Conservation (phyloP, 1,140 invertebrate genomes). For the Pseudomyrmex cubaensis region DNA sequence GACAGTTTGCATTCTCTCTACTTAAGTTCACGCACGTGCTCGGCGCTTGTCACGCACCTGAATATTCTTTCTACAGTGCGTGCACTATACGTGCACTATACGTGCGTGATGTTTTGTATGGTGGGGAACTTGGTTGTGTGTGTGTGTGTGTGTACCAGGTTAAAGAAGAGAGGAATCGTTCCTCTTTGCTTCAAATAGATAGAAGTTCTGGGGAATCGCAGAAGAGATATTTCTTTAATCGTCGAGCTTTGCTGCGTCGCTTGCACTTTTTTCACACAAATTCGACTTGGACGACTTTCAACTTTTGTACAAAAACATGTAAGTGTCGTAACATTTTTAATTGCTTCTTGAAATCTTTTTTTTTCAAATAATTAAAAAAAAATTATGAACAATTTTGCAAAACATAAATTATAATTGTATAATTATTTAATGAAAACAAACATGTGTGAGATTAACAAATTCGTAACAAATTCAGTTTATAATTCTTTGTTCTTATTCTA, state of each 20-base stretch:
- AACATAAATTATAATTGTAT: too few relatives aligned
- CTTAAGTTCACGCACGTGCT: neutral
- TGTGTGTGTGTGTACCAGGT: too few relatives aligned
- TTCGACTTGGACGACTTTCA: neutral
- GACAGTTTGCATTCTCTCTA: conserved; percentile 6
- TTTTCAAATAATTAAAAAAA: neutral
- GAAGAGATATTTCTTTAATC: conserved; percentile 20
- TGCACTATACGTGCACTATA: neutral
- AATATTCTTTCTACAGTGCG: neutral
- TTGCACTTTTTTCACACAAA: neutral
- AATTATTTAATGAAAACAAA: too few relatives aligned
- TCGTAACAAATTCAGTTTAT: too few relatives aligned
- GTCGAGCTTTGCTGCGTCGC: neutral
- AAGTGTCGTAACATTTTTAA: conserved; percentile 10
- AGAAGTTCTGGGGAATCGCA: conserved; percentile 16
- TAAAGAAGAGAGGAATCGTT: conserved; percentile 38
- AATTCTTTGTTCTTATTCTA: too few relatives aligned
- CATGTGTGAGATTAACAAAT: too few relatives aligned
- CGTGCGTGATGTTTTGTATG: neutral
- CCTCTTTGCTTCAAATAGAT: conserved; percentile 12
- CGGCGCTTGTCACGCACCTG: neutral
- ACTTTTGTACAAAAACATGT: neutral
- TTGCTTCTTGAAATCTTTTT: neutral
- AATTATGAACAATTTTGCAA: neutral
- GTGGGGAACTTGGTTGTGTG: conserved; percentile 60